Base-by-base conservation (phyloP, 2,888 invertebrate genomes). In the Nemotelus nigrinus region DNA sequence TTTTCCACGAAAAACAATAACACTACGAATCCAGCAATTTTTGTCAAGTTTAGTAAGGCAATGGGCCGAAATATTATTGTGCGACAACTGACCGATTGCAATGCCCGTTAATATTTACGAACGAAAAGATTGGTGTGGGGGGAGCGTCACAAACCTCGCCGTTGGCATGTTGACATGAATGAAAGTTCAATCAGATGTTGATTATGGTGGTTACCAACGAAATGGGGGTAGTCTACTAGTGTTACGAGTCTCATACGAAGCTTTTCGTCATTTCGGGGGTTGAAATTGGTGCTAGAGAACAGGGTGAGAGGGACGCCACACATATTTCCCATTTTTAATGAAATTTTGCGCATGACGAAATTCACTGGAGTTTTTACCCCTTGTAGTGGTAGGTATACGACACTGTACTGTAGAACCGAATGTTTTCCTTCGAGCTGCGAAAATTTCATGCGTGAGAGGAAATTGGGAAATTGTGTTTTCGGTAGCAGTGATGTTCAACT, bases 301-400 rank as follows among this genome's bases (percentile, higher is more conserved):
- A 8, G 60, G 3, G 41, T 25, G 60, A 50, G 55, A 6, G 43
- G 58, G 70, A 57, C 5, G 57, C 10, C 25, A 25, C 25, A 25
- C 41, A 45, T 41, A 76, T 65, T 65, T 76, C 57, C 76, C 57
- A 55, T 72, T 72, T 64, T 53, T 77, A 79, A 79, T 78, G 58
- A 75, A 78, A 79, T 79, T 79, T 75, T 79, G 79, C 79, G 79
- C 79, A 79, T 79, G 79, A 77, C 78, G 67, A 43, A 67, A 43
- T 71, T 77, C 64, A 39, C n/a, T 48, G 57, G 44, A 71, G 64
- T 44, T 48, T 45, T 43, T 45, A 57, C 25, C 10, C 10, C 10
- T 25, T 7, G 25, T 43, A 63, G 43, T 8, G 39, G 63, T 43
- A 5, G 63, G 7, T 41, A 43, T 39, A 3, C 2, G 63, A 6